These are phyloP conservation scores for Catostylus mosaicus DNA, from an alignment of 30 jellyfish, hydroid and myxozoan genomes.

Conservation along the genomic window DNA sequence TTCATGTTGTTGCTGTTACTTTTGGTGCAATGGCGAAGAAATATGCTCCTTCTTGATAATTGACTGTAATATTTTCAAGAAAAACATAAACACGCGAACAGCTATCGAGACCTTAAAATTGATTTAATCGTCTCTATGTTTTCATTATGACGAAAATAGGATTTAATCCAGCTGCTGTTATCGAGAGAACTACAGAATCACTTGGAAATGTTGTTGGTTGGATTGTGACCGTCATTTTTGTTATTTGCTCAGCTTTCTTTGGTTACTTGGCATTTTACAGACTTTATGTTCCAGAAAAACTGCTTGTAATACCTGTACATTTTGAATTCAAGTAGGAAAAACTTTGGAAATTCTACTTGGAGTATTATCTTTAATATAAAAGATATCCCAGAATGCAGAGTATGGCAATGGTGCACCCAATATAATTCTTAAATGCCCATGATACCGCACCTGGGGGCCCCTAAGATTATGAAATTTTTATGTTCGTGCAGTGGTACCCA, in stretches of 20 bases:
- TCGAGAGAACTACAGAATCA: neutral
- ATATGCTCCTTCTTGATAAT: neutral
- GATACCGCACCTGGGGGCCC: no score
- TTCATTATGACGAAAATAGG: neutral
- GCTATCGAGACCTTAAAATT: no score
- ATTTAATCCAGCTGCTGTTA: neutral
- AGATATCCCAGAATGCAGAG: no score
- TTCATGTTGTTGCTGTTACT: constrained; percentile 28
- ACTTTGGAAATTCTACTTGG: no score
- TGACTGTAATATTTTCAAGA: no score
- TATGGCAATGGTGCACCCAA: no score
- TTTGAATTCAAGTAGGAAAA: constrained; percentile 43
- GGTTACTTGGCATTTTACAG: constrained; percentile 18
- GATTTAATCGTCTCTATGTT: neutral
- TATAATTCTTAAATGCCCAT: no score
- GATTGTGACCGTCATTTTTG: constrained; percentile 8
- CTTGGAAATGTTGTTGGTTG: constrained; percentile 37
- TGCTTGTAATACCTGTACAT: constrained; percentile 50
- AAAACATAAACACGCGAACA: no score
- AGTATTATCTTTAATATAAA: no score
- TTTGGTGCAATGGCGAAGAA: neutral
- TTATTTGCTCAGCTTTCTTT: constrained; percentile 14
- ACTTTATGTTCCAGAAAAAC: constrained; percentile 42
- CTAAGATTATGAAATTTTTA: no score
- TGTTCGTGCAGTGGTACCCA: no score